phyloP scores from a whole-genome alignment of 2,113 vertebrate species.

The Dunckerocampus dactyliophorus region DNA sequence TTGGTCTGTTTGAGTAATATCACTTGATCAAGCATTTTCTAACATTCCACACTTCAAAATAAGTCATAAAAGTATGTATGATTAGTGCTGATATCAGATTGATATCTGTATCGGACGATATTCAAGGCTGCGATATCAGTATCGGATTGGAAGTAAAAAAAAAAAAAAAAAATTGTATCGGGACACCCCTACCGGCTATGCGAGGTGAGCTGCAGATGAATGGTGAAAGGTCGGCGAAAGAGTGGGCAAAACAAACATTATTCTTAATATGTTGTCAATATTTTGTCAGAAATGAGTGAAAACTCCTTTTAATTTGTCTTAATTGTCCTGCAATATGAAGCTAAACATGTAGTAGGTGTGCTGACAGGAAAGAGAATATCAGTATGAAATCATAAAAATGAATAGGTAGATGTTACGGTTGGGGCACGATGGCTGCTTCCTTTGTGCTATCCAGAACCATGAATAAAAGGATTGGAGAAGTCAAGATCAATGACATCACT shows the following conservation, averaged over 20 bases:
- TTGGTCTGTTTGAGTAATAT: too few species aligned
- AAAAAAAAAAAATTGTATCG: too few species aligned
- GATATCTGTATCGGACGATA: too few species aligned
- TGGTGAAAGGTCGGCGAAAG: constrained; percentile 41
- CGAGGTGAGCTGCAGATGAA: constrained; percentile 59
- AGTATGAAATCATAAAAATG: constrained; percentile 15
- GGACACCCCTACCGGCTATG: neutral
- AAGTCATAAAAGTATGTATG: too few species aligned
- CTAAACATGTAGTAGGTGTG: constrained; percentile 11
- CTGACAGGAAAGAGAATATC: constrained; percentile 4
- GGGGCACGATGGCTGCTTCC: constrained; percentile 5
- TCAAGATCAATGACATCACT: neutral
- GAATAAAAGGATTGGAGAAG: neutral
- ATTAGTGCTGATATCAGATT: too few species aligned
- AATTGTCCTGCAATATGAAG: neutral
- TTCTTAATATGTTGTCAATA: constrained; percentile 14
- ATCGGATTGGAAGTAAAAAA: too few species aligned
- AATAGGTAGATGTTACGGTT: constrained; percentile 25
- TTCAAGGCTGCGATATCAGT: too few species aligned
- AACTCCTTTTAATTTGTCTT: constrained; percentile 8
- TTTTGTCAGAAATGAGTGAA: constrained; percentile 19
- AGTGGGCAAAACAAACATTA: constrained; percentile 22
- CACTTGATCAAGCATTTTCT: too few species aligned
- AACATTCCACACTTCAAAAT: too few species aligned
- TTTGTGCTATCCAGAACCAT: neutral